phyloP scores from a whole-genome alignment of 2,797 vertebrate genomes.

The Anableps anableps region DNA sequence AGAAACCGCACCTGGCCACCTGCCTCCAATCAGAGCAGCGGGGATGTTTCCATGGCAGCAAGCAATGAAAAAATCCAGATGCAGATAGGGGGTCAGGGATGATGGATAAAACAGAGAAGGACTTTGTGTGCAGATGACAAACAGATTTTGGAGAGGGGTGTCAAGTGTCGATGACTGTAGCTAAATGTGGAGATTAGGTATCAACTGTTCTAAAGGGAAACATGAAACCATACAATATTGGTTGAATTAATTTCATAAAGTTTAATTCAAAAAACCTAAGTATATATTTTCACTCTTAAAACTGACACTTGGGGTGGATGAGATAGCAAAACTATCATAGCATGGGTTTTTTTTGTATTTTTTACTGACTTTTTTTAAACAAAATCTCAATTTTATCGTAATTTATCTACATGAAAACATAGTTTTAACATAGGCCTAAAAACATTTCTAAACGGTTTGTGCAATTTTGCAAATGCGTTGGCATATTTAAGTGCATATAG shows the following conservation, averaged over 20 bases:
- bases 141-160: slow-evolving; percentile 15
- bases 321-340: no score
- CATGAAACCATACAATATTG: neutral
- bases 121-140: slow-evolving; percentile 23
- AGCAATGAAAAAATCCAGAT: slow-evolving; percentile 43
- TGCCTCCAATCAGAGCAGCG: slow-evolving; percentile 74
- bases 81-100: slow-evolving; percentile 46
- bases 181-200: neutral
- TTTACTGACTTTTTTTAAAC: no score
- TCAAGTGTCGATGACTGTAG: slow-evolving; percentile 13
- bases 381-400: neutral
- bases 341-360: no score
- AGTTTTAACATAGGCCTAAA: no score
- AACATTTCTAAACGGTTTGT: no score
- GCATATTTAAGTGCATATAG: no score
- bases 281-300: neutral
- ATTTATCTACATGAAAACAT: neutral
- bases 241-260: neutral
- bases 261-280: neutral
- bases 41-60: slow-evolving; percentile 58
- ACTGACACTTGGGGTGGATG: neutral
- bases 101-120: slow-evolving; percentile 34
- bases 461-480: no score
- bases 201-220: neutral
- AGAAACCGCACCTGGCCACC: slow-evolving; percentile 73